Conservation (phyloP, 2,888 invertebrate genomes). For the Danaus chrysippus region DNA sequence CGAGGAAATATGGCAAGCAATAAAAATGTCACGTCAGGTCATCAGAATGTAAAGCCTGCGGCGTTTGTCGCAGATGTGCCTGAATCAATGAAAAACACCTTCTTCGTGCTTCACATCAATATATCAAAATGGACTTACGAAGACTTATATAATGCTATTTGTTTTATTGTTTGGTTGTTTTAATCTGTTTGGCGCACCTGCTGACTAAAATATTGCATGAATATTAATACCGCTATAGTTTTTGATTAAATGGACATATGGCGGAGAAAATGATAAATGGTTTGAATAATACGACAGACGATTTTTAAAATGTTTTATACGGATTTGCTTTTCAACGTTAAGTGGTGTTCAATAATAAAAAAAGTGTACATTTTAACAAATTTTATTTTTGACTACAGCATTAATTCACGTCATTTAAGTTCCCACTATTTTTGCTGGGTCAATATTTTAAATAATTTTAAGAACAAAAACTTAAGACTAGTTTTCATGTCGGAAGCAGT, state of each 20-base stretch:
- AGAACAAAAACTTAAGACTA: conserved; percentile 61
- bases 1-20: conserved; percentile 73
- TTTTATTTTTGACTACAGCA: neutral
- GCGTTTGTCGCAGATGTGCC: conserved; percentile 77
- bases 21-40: conserved; percentile 80
- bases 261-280: conserved; percentile 17
- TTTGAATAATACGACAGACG: conserved; percentile 3
- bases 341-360: neutral
- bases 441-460: conserved; percentile 19
- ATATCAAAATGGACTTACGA: conserved; percentile 54
- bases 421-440: neutral
- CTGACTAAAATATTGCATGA: conserved; percentile 35
- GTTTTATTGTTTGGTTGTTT: conserved; percentile 62
- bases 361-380: neutral
- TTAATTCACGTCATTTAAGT: neutral
- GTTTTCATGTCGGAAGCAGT: conserved; percentile 74
- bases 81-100: conserved; percentile 79
- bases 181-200: conserved; percentile 63
- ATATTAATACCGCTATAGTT: conserved; percentile 22
- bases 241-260: conserved; percentile 15
- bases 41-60: conserved; percentile 75
- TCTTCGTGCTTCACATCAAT: conserved; percentile 69
- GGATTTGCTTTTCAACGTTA: neutral
- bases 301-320: neutral
- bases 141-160: conserved; percentile 52